These are phyloP conservation scores for Miichthys miiuy DNA, from an alignment of 2,797 vertebrate species.

Conservation along the genomic window DNA sequence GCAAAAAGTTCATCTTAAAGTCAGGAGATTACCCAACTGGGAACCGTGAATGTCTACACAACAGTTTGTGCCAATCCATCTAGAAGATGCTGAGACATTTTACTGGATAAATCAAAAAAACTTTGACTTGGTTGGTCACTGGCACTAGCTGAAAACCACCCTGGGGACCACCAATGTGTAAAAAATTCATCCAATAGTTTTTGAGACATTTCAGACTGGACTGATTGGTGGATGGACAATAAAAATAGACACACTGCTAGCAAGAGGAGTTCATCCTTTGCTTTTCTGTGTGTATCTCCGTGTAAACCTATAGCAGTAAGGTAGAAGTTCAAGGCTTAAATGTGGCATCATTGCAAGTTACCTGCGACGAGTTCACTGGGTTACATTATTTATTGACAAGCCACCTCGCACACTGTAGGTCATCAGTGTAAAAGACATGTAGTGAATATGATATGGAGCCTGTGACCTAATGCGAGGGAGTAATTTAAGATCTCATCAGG, in stretches of 20 bases:
- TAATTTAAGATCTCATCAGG: slow-evolving; percentile 46
- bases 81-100: background rate
- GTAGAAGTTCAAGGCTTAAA: slow-evolving; percentile 10
- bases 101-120: background rate
- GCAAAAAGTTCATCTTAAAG: too few relatives aligned
- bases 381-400: slow-evolving; percentile 64
- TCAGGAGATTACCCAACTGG: too few relatives aligned
- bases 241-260: too few relatives aligned
- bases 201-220: too few relatives aligned
- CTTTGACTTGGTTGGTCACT: background rate
- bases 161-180: too few relatives aligned
- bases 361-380: slow-evolving; percentile 51
- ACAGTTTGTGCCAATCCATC: background rate
- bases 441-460: slow-evolving; percentile 43
- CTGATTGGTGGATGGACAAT: too few relatives aligned
- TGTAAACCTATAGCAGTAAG: slow-evolving; percentile 14
- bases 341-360: slow-evolving; percentile 7
- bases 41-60: background rate
- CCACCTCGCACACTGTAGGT: slow-evolving; percentile 7
- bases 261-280: background rate
- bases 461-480: slow-evolving; percentile 38
- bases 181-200: too few relatives aligned
- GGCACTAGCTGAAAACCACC: background rate
- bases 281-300: background rate
- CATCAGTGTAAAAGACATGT: slow-evolving; percentile 37